Conservation (phyloP, 53 echinoderm and acorn worm genomes). For the Paelopatides confundens region DNA sequence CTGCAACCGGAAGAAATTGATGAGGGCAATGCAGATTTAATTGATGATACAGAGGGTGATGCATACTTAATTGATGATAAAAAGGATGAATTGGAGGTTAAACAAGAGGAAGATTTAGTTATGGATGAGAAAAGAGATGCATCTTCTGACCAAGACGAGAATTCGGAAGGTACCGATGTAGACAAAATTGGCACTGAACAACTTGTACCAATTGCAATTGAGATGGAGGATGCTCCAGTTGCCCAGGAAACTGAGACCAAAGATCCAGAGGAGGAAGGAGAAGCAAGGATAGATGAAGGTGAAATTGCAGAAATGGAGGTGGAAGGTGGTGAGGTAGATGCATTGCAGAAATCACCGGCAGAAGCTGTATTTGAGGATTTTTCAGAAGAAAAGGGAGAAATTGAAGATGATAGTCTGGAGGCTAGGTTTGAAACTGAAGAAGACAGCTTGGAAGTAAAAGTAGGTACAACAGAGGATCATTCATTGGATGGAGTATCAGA, state of each 20-base stretch:
- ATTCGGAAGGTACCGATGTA: slow-evolving; percentile 5
- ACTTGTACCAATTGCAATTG: not conserved
- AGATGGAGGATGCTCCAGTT: slow-evolving; percentile 26
- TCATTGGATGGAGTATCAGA: slow-evolving; percentile 32
- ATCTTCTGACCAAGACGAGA: not conserved
- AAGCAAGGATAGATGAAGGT: not conserved
- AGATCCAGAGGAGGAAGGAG: slow-evolving; percentile 10
- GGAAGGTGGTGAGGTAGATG: not conserved
- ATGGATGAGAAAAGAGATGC: slow-evolving; percentile 24
- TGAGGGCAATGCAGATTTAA: slow-evolving; percentile 35
- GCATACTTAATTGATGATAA: slow-evolving; percentile 6
- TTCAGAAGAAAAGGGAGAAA: slow-evolving; percentile 54
- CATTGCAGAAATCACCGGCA: not conserved
- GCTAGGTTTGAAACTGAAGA: slow-evolving; percentile 24
- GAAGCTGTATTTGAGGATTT: slow-evolving; percentile 69
- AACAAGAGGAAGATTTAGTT: slow-evolving; percentile 18
- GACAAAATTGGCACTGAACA: not conserved
- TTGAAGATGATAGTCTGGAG: slow-evolving; percentile 42
- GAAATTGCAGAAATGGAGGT: not conserved
- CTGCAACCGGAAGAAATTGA: slow-evolving; percentile 22
- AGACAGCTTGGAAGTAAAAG: slow-evolving; percentile 49
- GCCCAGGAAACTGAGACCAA: slow-evolving; percentile 1
- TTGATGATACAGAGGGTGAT: not conserved
- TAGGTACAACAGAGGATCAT: slow-evolving; percentile 22
- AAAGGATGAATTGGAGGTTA: not conserved